Evolutionary conservation across 2,113 vertebrate species (phyloP), one percentile per base, ranked within the genome.

Genomic region (Octodon degus): DNA sequence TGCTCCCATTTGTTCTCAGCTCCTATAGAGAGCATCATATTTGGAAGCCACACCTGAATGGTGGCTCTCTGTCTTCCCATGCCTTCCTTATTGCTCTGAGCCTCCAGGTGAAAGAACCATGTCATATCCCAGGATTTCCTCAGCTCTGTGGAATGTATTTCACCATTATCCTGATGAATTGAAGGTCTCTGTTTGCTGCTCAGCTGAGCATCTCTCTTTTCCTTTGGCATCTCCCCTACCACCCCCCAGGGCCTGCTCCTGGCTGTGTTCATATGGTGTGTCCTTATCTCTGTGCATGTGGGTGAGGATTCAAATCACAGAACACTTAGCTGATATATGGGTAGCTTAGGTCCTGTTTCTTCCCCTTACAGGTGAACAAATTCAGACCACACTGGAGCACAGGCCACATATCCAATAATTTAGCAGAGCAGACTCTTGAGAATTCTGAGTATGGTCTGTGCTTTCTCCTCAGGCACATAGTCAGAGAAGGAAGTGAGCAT

Each of bases 71-170:
- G n/a, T 76, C 12, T 94, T 92, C n/a, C 87, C 50, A 7, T 58
- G 37, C 19, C 65, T 84, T 47, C 16, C 13, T 22, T 5, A 62
- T 3, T 92, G 4, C 72, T 90, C 62, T 92, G 62, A 55, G 11
- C 37, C 32, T n/a, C 19, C 9, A 47, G 34, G 22, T 2, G 6
- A 16, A 43, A 53, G 30, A 62, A 80, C 63, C 27, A 55, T 40
- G 40, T 86, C n/a, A 62, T 40, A 17, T 43, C 72, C 25, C 40
- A 76, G 67, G 43, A 40, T 91, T 96, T 40, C 88, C 95, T 98
- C 96, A 97, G 86, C 84, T 89, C 72, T 94, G 81, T 95, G 97
- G 97, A 98, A 98, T 98, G 96, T 94, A 95, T 97, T 98, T 97
- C 5, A 97, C 98, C 96, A 97, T 88, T 74, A 97, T 87, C 83